These are phyloP conservation scores for Pedetes capensis DNA, from an alignment of 2,113 vertebrate species.

Conservation along the genomic window DNA sequence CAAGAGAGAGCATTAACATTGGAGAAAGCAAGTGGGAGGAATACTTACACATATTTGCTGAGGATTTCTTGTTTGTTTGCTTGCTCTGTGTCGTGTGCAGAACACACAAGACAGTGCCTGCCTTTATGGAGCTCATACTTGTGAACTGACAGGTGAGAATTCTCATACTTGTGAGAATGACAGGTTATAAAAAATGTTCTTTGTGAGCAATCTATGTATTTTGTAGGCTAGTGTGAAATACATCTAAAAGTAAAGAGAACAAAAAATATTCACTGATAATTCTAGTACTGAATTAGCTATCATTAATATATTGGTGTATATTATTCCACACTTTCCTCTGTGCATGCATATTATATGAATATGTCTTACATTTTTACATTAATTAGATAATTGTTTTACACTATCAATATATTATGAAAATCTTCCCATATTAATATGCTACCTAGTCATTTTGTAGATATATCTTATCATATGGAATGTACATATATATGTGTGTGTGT, in stretches of 20 bases:
- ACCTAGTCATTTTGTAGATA: not conserved
- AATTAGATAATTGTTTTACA: not conserved
- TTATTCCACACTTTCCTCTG: not conserved
- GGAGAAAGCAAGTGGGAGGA: not conserved
- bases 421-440: not conserved
- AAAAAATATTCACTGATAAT: not conserved
- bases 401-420: not conserved
- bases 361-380: not conserved
- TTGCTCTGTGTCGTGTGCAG: not conserved
- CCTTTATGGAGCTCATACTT: not conserved
- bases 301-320: not conserved
- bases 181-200: not conserved
- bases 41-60: not conserved
- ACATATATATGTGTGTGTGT: too few species aligned
- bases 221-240: not conserved
- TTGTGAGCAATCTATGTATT: not conserved
- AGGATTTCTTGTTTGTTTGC: not conserved
- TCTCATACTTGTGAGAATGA: too few species aligned
- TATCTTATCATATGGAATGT: too few species aligned
- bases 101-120: not conserved
- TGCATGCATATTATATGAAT: not conserved
- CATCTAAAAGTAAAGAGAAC: not conserved
- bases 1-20: not conserved
- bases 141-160: too few species aligned
- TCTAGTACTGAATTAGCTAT: not conserved